Evolutionary conservation across 2,888 invertebrate genomes (phyloP), one percentile per base, ranked within the genome.

Genomic region (Aporophyla nigra): DNA sequence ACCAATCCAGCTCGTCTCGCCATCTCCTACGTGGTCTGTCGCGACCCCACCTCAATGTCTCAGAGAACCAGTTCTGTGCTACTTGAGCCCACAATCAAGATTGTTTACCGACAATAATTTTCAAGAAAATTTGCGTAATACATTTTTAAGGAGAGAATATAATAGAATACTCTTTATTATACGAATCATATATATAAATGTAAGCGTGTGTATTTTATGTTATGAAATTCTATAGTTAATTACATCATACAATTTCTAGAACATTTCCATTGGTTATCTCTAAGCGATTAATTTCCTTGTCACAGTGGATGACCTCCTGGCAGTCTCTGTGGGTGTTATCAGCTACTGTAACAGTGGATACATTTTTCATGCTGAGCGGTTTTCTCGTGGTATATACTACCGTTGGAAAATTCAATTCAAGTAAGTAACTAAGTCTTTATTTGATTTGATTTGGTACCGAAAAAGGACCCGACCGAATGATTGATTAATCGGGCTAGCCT

Each of bases 331-430:
- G 90, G 97, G 93, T 87, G 86, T 82, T 91, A 12, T 82, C 92
- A 12, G 94, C 86, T 4, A 89, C 96, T 16, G 93, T 97, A 0
- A 96, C 97, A 7, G 97, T 98, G 9, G 98, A 98, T 84, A 97
- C 97, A 1, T 98, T 98, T 91, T 97, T 98, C 88, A 87, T 91
- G 71, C 78, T 95, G 53, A 93, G 93, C 71, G 95, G 95, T 6
- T 82, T 95, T 21, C 88, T 95, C 0, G 82, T 94, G 0, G 94
- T 95, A 1, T 95, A 95, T 68, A 92, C 93, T 5, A 90, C 92
- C 1, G 90, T 91, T 43, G 91, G 92, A 33, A 95, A 94, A 83
- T 68, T 94, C 4, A 90, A 84, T 49, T 88, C 92, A 86, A 86
- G 94, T 95, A 87, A 91, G 92, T 82, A 63, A 46, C 7, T 0